These are phyloP conservation scores for Germaria angustata DNA, from an alignment of 2,888 invertebrate species.

Conservation along the genomic window DNA sequence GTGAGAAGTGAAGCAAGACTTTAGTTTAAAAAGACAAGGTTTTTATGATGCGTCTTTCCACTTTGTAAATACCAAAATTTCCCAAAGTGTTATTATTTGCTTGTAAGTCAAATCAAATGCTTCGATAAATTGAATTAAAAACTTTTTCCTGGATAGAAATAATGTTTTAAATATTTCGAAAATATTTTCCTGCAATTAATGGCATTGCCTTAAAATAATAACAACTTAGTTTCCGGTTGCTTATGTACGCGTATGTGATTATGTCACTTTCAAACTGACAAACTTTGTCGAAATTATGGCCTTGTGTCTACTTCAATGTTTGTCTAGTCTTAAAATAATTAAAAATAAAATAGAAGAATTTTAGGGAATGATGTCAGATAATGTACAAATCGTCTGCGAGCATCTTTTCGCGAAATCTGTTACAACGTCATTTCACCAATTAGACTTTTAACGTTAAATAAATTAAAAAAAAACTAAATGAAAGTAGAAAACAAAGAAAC, in stretches of 20 bases:
- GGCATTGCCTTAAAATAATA: not conserved
- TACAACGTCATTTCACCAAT: slow-evolving; percentile 46
- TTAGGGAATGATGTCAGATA: slow-evolving; percentile 59
- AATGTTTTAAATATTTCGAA: not conserved
- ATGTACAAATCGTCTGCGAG: slow-evolving; percentile 39
- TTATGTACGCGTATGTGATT: slow-evolving; percentile 7
- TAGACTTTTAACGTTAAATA: slow-evolving; percentile 13
- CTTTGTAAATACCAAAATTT: too few relatives aligned
- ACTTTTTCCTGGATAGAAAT: too few relatives aligned
- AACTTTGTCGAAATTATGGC: slow-evolving; percentile 35
- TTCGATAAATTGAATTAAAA: too few relatives aligned
- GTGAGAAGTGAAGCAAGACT: too few relatives aligned
- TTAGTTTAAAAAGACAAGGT: too few relatives aligned
- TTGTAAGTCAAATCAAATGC: too few relatives aligned
- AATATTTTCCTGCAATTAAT: not conserved
- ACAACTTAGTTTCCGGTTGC: slow-evolving; percentile 21
- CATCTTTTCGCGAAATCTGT: slow-evolving; percentile 28
- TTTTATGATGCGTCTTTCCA: too few relatives aligned
- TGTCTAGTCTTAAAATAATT: slow-evolving; percentile 51
- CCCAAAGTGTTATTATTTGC: too few relatives aligned
- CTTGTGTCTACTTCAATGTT: slow-evolving; percentile 49
- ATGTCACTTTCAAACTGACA: slow-evolving; percentile 45
- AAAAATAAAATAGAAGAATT: slow-evolving; percentile 12
- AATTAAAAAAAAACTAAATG: not conserved
- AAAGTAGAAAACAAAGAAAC: not conserved